Evolutionary conservation across 2,888 invertebrate genomes (phyloP), one percentile per base, ranked within the genome.

Genomic region (Nycteola revayana): DNA sequence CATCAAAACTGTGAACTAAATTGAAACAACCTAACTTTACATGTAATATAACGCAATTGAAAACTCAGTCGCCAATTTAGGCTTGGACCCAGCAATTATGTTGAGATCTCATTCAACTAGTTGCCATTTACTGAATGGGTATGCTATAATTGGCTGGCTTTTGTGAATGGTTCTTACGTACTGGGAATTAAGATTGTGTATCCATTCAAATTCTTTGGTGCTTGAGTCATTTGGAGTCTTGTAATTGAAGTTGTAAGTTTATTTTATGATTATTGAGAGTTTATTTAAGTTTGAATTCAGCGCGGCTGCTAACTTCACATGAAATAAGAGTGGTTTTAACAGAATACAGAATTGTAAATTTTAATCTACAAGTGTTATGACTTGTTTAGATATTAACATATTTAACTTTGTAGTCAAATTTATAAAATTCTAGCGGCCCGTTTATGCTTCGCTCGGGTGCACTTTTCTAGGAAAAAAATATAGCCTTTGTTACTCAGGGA

Each of bases 101-200:
- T 54, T 42, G 54, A 45, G 54, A 60, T 56, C 60, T 49, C 49
- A 60, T 51, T 58, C 49, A 55, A 57, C 52, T 53, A 36, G 51
- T 42, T 44, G 41, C 42, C 51, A 44, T 57, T 57, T 49, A 38
- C 29, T 48, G 42, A 58, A 60, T 56, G 49, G 39, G 45, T 31
- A 24, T 47, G 32, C 23, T 33, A 35, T 57, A 60, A 58, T 60
- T 58, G 51, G 45, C 32, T 48, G 33, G 50, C 33, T 21, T 31
- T 27, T 25, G 36, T 53, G 47, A 50, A 52, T 47, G 42, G 41
- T 33, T 26, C 32, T 28, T 45, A 21, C n/a, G 21, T 7, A 21
- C 2, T 21, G 3, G 4, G 21, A 21, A 27, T 24, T 31, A 24
- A 23, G 27, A 32, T 31, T 27, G 31, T 11, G 24, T 23, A 26